phyloP scores from a whole-genome alignment of 2,113 vertebrate genomes.

The Propithecus coquereli region DNA sequence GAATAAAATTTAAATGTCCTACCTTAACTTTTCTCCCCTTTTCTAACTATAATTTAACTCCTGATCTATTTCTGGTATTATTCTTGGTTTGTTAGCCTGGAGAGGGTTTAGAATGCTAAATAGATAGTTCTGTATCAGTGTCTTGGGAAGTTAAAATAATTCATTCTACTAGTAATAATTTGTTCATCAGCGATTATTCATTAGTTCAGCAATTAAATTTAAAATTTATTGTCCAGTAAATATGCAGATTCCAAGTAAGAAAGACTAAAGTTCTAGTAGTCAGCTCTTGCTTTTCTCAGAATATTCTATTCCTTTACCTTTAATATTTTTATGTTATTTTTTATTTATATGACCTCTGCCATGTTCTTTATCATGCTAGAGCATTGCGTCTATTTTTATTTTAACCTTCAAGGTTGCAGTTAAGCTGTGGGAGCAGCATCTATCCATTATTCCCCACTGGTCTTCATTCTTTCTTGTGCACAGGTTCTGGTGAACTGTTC shows the following conservation, averaged over 20 bases:
- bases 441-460: neutral
- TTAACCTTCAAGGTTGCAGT: neutral
- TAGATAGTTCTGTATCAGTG: neutral
- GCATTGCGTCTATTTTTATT: neutral
- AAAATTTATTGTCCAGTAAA: neutral
- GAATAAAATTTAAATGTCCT: slow-evolving; percentile 91
- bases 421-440: neutral
- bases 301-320: neutral
- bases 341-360: neutral
- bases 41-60: slow-evolving; percentile 70
- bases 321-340: neutral
- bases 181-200: neutral
- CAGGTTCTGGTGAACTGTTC: neutral
- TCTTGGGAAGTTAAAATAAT: neutral
- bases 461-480: neutral
- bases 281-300: slow-evolving; percentile 22
- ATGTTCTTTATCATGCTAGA: neutral
- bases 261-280: neutral
- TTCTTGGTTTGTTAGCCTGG: neutral
- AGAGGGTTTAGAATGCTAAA: neutral
- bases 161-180: neutral
- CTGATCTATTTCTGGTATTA: slow-evolving; percentile 42
- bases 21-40: slow-evolving; percentile 80
- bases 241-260: neutral
- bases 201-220: neutral